Evolutionary conservation across 2,113 vertebrate genomes (phyloP).

Genomic region (Vulpes lagopus): DNA sequence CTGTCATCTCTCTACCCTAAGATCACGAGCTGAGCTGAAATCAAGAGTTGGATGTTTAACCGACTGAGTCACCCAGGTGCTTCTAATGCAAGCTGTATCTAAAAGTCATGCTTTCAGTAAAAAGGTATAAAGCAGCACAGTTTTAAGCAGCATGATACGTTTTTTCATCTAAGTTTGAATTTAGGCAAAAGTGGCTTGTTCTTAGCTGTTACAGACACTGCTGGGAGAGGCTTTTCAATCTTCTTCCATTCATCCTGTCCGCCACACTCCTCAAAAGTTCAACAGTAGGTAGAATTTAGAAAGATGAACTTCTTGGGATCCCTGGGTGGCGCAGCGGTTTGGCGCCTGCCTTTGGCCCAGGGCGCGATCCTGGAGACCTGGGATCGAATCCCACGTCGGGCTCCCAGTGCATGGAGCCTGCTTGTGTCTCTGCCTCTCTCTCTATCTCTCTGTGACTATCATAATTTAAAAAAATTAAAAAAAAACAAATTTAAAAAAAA

Average conservation of each 20-base stretch:
- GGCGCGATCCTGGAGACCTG: too few relatives aligned
- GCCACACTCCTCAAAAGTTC: neutral
- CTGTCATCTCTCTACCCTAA: neutral
- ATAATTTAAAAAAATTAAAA: too few relatives aligned
- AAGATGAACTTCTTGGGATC: neutral
- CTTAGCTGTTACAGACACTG: neutral
- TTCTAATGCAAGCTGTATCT: neutral
- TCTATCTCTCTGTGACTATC: too few relatives aligned
- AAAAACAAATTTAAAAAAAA: too few relatives aligned
- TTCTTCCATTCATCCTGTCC: neutral
- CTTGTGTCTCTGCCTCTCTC: too few relatives aligned
- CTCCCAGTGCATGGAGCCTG: too few relatives aligned
- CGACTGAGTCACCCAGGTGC: neutral
- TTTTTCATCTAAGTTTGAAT: slow-evolving; percentile 27
- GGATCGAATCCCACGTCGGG: too few relatives aligned
- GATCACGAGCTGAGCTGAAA: too few relatives aligned
- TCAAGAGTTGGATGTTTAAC: neutral
- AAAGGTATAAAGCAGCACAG: neutral
- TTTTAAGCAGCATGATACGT: neutral
- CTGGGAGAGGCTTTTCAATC: neutral
- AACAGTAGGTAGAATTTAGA: neutral
- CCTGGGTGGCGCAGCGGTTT: too few relatives aligned
- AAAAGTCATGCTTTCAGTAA: neutral
- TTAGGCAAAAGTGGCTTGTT: neutral
- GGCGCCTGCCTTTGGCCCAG: too few relatives aligned